Evolutionary conservation across 2,888 invertebrate genomes (phyloP).

Genomic region (Leptopilina myrica): DNA sequence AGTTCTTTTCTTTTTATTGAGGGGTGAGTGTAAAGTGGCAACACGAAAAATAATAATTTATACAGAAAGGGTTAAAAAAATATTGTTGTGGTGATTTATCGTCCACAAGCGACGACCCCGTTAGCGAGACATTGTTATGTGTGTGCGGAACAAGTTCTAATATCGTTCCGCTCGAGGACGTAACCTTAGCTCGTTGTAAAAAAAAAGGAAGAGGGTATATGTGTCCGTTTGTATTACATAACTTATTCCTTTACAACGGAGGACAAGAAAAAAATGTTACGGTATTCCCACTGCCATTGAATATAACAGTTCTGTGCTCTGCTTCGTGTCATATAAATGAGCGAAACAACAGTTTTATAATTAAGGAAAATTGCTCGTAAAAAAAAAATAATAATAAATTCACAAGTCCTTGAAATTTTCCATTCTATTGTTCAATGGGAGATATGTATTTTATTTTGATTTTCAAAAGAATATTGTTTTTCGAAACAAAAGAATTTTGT

Average conservation of each 20-base stretch:
- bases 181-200: slow-evolving; percentile 54
- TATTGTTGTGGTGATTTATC: slow-evolving; percentile 40
- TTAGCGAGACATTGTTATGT: slow-evolving; percentile 51
- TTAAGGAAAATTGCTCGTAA: slow-evolving; percentile 3
- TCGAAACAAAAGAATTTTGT: neutral
- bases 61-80: slow-evolving; percentile 1
- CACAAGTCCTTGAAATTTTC: neutral
- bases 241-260: slow-evolving; percentile 47
- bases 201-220: slow-evolving; percentile 58
- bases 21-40: neutral
- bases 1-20: neutral
- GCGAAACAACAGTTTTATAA: neutral
- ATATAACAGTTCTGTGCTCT: slow-evolving; percentile 29
- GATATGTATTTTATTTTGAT: neutral
- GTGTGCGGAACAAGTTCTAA: slow-evolving; percentile 61
- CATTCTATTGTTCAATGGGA: neutral
- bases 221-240: slow-evolving; percentile 62
- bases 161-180: slow-evolving; percentile 57
- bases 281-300: slow-evolving; percentile 52
- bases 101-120: slow-evolving; percentile 54
- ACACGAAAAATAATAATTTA: slow-evolving; percentile 26
- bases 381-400: neutral
- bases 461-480: neutral
- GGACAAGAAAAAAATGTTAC: slow-evolving; percentile 56
- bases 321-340: slow-evolving; percentile 8